Conservation (phyloP, 2,797 vertebrate species). For the Bovichtus variegatus region DNA sequence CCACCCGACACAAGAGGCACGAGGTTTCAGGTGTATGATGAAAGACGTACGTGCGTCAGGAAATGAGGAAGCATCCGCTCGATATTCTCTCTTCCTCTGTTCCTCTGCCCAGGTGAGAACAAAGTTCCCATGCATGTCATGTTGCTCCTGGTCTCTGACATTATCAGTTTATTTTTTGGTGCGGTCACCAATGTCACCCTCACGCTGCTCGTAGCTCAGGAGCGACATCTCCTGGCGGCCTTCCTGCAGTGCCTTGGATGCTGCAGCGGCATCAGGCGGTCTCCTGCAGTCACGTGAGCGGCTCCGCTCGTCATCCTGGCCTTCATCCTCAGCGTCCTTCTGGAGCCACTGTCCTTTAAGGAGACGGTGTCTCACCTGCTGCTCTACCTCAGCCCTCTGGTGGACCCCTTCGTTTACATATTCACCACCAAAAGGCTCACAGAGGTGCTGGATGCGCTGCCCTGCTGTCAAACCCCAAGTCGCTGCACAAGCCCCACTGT, state of each 20-base stretch:
- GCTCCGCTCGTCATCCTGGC: conserved; percentile 66
- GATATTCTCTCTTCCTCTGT: background rate
- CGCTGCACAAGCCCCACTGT: conserved; percentile 34
- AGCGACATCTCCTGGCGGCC: conserved; percentile 70
- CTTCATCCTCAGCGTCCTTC: conserved; percentile 73
- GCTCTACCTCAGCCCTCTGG: conserved; percentile 78
- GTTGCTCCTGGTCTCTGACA: conserved; percentile 76
- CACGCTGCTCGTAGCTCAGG: conserved; percentile 77
- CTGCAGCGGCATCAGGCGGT: conserved; percentile 48
- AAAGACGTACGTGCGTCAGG: background rate
- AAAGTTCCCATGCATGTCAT: conserved; percentile 70
- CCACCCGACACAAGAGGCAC: background rate
- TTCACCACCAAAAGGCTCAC: conserved; percentile 73
- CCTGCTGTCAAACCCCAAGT: conserved; percentile 54
- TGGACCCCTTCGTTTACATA: conserved; percentile 81
- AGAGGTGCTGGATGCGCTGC: conserved; percentile 67
- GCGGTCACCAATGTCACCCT: conserved; percentile 74
- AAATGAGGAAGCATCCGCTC: background rate
- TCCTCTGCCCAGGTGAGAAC: conserved; percentile 45
- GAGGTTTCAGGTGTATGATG: background rate
- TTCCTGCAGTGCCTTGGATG: conserved; percentile 65
- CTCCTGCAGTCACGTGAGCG: conserved; percentile 55
- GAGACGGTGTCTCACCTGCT: conserved; percentile 65
- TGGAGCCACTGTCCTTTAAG: conserved; percentile 63
- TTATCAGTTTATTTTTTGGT: conserved; percentile 78